phyloP scores from a whole-genome alignment of 2,113 vertebrate genomes.

The Charina bottae region DNA sequence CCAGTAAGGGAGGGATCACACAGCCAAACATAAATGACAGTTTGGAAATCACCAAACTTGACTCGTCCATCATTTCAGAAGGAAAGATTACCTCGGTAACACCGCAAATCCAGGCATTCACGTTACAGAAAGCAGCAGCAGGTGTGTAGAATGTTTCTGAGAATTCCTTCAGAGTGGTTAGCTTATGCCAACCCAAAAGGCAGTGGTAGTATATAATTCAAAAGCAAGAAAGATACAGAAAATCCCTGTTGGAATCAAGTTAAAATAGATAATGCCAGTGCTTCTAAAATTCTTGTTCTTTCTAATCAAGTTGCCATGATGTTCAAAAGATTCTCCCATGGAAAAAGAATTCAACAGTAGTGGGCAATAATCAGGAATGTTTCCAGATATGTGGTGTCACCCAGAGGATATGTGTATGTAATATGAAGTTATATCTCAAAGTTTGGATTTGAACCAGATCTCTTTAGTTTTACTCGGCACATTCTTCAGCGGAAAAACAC shows the following conservation, averaged over 20 bases:
- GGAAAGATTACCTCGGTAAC: conserved; percentile 84
- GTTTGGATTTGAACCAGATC: neutral
- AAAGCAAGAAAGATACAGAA: neutral
- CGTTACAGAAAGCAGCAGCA: conserved; percentile 91
- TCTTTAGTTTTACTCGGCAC: neutral
- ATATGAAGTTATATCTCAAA: neutral
- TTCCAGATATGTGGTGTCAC: neutral
- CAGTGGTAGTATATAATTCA: neutral
- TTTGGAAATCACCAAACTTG: conserved; percentile 94
- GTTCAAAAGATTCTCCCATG: neutral
- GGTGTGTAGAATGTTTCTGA: conserved; percentile 74
- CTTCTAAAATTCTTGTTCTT: neutral
- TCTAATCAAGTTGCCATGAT: neutral
- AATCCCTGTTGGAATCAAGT: neutral
- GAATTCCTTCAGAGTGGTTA: neutral
- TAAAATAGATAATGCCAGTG: neutral
- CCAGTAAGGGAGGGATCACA: conserved; percentile 89
- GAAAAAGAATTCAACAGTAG: neutral
- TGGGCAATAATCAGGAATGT: neutral
- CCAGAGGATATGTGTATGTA: neutral
- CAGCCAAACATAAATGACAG: conserved; percentile 93
- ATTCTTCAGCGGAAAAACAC: neutral
- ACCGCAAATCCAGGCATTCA: conserved; percentile 91
- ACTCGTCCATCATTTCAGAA: conserved; percentile 88
- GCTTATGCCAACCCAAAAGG: neutral